Evolutionary conservation across 2,113 vertebrate species (phyloP).

Genomic region (Elgaria multicarinata): DNA sequence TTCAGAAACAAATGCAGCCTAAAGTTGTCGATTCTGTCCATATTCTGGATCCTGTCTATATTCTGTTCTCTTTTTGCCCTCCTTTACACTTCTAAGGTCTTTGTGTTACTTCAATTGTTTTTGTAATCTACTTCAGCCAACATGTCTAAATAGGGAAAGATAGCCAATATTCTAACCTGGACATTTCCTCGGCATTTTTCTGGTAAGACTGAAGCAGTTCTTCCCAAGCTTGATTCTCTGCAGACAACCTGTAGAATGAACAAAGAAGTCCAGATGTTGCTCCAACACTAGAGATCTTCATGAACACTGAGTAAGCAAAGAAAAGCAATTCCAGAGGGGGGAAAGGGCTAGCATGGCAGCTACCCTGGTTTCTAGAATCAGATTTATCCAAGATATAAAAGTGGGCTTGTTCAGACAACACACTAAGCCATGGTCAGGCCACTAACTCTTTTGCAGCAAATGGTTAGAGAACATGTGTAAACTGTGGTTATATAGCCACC

Average conservation of each 20-base stretch:
- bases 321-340: too few species aligned
- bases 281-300: background rate
- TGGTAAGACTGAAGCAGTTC: constrained; percentile 43
- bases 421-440: too few species aligned
- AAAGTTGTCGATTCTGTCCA: background rate
- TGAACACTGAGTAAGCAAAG: background rate
- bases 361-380: background rate
- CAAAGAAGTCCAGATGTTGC: background rate
- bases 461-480: too few species aligned
- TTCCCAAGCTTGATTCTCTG: constrained; percentile 57
- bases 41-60: background rate
- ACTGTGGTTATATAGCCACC: too few species aligned
- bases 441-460: too few species aligned
- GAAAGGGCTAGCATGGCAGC: background rate
- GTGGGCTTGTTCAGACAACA: too few species aligned
- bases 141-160: background rate
- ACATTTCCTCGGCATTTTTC: background rate
- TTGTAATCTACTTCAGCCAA: background rate
- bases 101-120: background rate
- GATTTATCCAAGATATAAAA: background rate
- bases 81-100: background rate
- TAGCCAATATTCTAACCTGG: constrained; percentile 42
- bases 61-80: background rate
- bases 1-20: background rate
- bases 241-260: constrained; percentile 28